These are phyloP conservation scores for Hycleus cichorii DNA, from an alignment of 1,140 invertebrate species.

Conservation along the genomic window DNA sequence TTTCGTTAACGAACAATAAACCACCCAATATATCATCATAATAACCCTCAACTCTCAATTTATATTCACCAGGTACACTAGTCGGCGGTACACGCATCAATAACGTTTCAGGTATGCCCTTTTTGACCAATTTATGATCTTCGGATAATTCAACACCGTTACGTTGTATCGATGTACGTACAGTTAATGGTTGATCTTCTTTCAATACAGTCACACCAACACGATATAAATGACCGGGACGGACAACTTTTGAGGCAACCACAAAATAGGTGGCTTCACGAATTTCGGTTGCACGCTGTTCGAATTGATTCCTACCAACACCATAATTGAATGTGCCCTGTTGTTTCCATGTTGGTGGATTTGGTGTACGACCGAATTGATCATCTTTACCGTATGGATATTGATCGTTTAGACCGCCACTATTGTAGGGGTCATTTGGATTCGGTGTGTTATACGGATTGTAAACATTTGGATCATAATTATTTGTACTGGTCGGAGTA, in stretches of 20 bases:
- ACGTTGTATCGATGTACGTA: conserved; percentile 74
- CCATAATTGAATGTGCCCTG: neutral
- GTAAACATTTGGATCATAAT: conserved; percentile 10
- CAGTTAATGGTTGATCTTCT: conserved; percentile 63
- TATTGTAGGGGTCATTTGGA: neutral
- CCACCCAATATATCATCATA: conserved; percentile 78
- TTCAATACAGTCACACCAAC: conserved; percentile 71
- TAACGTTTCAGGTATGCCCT: conserved; percentile 73
- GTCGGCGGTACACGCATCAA: conserved; percentile 80
- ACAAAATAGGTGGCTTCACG: conserved; percentile 65
- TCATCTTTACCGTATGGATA: conserved; percentile 6
- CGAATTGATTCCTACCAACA: conserved; percentile 1
- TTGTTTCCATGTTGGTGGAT: neutral
- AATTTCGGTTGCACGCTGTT: neutral
- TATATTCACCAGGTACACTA: conserved; percentile 73
- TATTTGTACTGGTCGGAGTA: conserved; percentile 14
- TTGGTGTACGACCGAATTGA: conserved; percentile 4
- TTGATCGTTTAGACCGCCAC: conserved; percentile 4
- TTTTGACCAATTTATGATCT: conserved; percentile 66
- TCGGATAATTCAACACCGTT: conserved; percentile 81
- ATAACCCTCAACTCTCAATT: conserved; percentile 79
- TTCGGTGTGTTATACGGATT: conserved; percentile 13
- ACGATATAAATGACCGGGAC: conserved; percentile 79
- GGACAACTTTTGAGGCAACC: conserved; percentile 75
- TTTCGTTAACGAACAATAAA: conserved; percentile 77